Evolutionary conservation across 2,797 vertebrate genomes (phyloP).

Genomic region (Astyanax mexicanus): DNA sequence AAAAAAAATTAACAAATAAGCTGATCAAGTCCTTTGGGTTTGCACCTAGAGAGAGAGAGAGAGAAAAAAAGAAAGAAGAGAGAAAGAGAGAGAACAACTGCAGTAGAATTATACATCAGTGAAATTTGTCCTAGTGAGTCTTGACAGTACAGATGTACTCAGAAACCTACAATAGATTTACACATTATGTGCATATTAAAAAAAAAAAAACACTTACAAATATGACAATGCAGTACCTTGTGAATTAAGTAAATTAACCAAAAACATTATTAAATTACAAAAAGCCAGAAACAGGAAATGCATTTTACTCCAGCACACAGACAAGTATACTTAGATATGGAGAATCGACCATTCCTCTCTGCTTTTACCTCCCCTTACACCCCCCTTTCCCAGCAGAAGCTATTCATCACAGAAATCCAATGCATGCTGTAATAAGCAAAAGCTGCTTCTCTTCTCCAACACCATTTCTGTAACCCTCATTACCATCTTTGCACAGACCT

Average conservation of each 20-base stretch:
- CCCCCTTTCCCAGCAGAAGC: constrained; percentile 15
- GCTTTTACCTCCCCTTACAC: neutral
- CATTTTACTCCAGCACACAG: constrained; percentile 33
- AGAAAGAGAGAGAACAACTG: constrained; percentile 7
- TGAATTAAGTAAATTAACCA: too few relatives aligned
- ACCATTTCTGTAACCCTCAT: constrained; percentile 16
- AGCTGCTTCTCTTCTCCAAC: constrained; percentile 12
- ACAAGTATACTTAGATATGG: constrained; percentile 8
- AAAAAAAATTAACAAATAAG: neutral
- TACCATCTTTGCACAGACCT: neutral
- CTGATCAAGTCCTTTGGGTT: neutral
- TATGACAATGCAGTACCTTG: too few relatives aligned
- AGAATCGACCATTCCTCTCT: neutral
- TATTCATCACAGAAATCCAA: constrained; percentile 47
- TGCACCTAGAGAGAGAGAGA: constrained; percentile 23
- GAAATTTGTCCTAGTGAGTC: too few relatives aligned
- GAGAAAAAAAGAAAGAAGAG: neutral
- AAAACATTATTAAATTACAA: neutral
- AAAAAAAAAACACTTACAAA: too few relatives aligned
- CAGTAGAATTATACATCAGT: neutral
- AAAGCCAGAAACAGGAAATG: neutral
- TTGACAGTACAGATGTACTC: too few relatives aligned
- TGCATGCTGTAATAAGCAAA: constrained; percentile 38
- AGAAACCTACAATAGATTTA: too few relatives aligned
- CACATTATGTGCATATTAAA: too few relatives aligned